Base-by-base conservation (phyloP, 2,113 vertebrate genomes). In the Neolamprologus tretocephalus region DNA sequence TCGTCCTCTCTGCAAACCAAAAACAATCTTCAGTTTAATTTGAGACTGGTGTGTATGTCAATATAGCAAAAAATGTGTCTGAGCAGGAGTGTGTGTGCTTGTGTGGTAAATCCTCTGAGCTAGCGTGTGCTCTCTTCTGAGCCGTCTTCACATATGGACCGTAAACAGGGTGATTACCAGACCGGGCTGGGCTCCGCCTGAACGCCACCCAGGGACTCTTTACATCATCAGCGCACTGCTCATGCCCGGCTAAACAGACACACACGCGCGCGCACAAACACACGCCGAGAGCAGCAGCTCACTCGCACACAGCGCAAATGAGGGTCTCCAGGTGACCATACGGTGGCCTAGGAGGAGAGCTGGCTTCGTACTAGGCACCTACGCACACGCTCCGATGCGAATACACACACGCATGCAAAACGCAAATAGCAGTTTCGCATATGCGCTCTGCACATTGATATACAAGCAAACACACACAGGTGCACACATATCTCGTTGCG, bases 121-220 rank as follows among this genome's bases (percentile, higher is more conserved):
- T 87, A 19, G 81, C 11, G 82, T 51, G 73, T 61, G 85, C 87
- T 91, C 91, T 94, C 91, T 75, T 93, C 93, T 93, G 94, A 94
- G 94, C 92, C 87, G 92, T 94, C 94, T 94, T 96, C 95, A 95
- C 96, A 96, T 97, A 96, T 96, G 95, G 95, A 95, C 94, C 92
- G 94, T 96, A 97, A 96, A 96, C 95, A 96, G 94, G 95, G 95
- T 95, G 95, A 96, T 96, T 96, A 96, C 95, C 91, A 94, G 95
- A 95, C 93, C 93, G 94, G 92, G 94, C 95, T 92, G 94, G 90
- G 94, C 93, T 94, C 91, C 71, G 94, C 93, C 95, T 96, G 95
- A 97, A 96, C 91, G 94, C 94, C 95, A 95, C 95, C 94, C 91
- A 93, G 95, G 96, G 95, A 97, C 93, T 95, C 95, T 91, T 96